Evolutionary conservation across 2,888 invertebrate genomes (phyloP), one percentile per base, ranked within the genome.

Genomic region (Platypus cylindrus): DNA sequence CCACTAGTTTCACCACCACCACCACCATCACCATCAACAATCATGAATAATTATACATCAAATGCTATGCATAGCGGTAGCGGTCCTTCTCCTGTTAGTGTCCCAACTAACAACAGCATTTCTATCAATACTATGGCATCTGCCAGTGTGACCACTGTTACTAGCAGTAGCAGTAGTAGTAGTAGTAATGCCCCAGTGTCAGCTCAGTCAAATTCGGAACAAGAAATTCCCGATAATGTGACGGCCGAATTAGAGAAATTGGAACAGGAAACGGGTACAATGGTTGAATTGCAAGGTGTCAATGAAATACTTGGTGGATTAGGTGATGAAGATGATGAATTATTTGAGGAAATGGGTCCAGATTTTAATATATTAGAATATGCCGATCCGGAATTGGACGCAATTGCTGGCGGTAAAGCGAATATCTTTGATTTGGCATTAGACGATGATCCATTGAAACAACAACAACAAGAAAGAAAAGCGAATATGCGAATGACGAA

Each of bases 351-450:
- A 64, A 84, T 90, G 70, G 90, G 89, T 3, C 81, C 85, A 41
- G 91, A 91, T 65, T 94, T 94, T 63, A 93, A 94, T 60, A 90
- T 94, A 52, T 64, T 94, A 44, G 90, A 91, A 60, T 94, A 93
- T 60, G 93, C 90, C 0, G 93, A 94, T 67, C 89, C 93, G 0
- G 91, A 91, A 62, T 65, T 91, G 33, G 89, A 87, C 46, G 77
- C 78, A 40, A 71, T 84, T 48, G 78, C 78, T 38, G 81, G 81
- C 1, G 76, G 77, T 43, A 79, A 82, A 53, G 85, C 85, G 20
- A 87, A 86, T 54, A 83, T 91, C 47, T 71, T 93, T 34, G 78
- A 81, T 38, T 65, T 89, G 32, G 89, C 89, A 58, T 67, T 85
- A 40, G 83, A 84, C 41, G 43, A 51, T 38, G 44, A 41, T 30